Conservation (phyloP, 2,888 invertebrate species). For the Drosophila birchii region DNA sequence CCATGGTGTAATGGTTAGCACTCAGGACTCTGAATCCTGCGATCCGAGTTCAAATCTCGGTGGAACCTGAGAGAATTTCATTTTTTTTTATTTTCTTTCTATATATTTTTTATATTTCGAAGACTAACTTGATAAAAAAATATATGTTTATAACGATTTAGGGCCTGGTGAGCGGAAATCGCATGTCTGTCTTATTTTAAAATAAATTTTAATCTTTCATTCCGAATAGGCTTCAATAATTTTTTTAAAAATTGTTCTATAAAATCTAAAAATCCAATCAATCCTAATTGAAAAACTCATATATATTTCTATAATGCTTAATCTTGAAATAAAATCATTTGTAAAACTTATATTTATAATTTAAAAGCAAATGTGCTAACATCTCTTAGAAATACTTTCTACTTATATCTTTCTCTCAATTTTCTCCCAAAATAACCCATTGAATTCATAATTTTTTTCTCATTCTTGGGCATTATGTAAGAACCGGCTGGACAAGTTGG, state of each 20-base stretch:
- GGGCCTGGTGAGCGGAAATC: not conserved
- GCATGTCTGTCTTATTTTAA: not conserved
- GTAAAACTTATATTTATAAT: not conserved
- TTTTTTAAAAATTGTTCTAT: too few relatives aligned
- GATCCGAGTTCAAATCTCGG: constrained; percentile 86
- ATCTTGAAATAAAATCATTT: not conserved
- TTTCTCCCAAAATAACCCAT: not conserved
- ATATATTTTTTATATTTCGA: not conserved
- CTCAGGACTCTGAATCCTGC: constrained; percentile 86
- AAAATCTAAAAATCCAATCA: too few relatives aligned
- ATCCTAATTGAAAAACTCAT: too few relatives aligned
- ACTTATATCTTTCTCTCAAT: not conserved
- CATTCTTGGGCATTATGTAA: constrained; percentile 21
- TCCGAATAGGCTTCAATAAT: not conserved
- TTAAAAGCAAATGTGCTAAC: too few relatives aligned
- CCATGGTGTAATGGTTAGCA: constrained; percentile 87
- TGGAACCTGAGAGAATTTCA: constrained; percentile 74
- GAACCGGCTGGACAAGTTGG: constrained; percentile 13
- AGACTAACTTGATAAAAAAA: too few relatives aligned
- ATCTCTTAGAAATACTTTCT: not conserved
- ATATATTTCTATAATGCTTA: too few relatives aligned
- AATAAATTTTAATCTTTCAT: not conserved
- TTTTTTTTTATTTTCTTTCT: constrained; percentile 8
- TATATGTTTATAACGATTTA: not conserved
- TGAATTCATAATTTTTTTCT: not conserved